phyloP scores from a whole-genome alignment of 2,888 invertebrate species.

The Abrostola tripartita region DNA sequence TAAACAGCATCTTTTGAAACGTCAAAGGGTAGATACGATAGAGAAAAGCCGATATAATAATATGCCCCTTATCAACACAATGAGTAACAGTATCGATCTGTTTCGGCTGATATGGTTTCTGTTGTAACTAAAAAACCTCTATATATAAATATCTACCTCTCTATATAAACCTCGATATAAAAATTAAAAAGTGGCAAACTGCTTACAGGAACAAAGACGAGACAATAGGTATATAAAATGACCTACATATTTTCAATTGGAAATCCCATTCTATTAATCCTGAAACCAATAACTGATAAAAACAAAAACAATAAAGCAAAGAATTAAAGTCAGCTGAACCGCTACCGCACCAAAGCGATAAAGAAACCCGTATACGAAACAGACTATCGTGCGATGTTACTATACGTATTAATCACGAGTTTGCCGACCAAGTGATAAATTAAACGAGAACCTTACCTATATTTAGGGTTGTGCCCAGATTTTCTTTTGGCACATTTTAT shows the following conservation, averaged over 20 bases:
- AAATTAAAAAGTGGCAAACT: no score
- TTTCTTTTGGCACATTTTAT: conserved; percentile 4
- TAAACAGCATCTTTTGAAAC: no score
- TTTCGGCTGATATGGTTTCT: no score
- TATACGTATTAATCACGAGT: conserved; percentile 67
- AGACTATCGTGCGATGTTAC: conserved; percentile 65
- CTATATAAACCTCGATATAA: no score
- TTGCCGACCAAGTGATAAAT: conserved; percentile 70
- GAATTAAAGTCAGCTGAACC: conserved; percentile 48
- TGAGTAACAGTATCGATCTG: no score
- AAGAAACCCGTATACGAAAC: conserved; percentile 58
- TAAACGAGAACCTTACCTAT: conserved; percentile 56
- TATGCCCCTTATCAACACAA: no score
- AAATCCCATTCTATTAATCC: conserved; percentile 7
- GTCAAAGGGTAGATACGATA: no score
- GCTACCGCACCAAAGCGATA: conserved; percentile 49
- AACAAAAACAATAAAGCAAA: conserved; percentile 16
- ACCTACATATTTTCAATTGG: neutral
- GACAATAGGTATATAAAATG: neutral
- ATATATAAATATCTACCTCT: no score
- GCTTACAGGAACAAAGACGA: neutral
- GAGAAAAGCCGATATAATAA: no score
- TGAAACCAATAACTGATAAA: conserved; percentile 11
- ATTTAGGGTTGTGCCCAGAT: conserved; percentile 47
- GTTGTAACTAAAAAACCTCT: no score